Percentiles rank a stretch among this genome's conserved stretches.
Evolutionary conservation across 2,113 vertebrate genomes (phyloP).

Genomic region (Chelonoidis abingdonii): DNA sequence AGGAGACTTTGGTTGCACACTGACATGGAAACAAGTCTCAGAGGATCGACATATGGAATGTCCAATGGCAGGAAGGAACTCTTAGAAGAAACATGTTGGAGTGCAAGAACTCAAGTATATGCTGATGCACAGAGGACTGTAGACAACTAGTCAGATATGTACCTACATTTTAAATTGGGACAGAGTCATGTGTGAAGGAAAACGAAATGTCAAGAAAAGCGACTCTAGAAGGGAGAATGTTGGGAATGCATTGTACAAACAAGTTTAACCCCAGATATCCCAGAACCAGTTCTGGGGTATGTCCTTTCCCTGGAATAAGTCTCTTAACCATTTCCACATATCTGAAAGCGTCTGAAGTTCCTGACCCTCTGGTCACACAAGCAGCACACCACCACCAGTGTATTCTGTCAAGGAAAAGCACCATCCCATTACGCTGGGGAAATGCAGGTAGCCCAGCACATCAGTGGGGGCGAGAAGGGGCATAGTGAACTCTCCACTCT

Average conservation of each 20-base stretch:
- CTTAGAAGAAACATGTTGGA: not conserved
- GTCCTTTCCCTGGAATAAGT: not conserved
- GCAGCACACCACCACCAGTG: not conserved
- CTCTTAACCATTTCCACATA: not conserved
- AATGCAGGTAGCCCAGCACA: accelerated
- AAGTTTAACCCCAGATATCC: accelerated
- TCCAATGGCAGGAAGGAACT: accelerated
- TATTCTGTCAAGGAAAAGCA: not conserved
- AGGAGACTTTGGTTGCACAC: accelerated
- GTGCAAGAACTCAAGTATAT: not conserved
- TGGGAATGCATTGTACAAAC: accelerated
- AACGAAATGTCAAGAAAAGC: not conserved
- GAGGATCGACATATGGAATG: not conserved
- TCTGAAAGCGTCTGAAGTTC: no score
- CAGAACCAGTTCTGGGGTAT: accelerated
- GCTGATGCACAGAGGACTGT: no score
- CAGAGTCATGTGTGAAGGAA: accelerated
- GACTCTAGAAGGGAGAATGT: accelerated
- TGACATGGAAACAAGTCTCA: no score
- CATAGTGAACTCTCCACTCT: not conserved
- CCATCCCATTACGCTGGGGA: accelerated
- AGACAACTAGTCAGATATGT: accelerated
- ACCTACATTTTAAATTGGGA: accelerated
- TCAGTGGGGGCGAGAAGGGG: no score
- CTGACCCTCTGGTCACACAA: no score